phyloP scores from a whole-genome alignment of 2,113 vertebrate species.

The Stegostoma tigrinum region DNA sequence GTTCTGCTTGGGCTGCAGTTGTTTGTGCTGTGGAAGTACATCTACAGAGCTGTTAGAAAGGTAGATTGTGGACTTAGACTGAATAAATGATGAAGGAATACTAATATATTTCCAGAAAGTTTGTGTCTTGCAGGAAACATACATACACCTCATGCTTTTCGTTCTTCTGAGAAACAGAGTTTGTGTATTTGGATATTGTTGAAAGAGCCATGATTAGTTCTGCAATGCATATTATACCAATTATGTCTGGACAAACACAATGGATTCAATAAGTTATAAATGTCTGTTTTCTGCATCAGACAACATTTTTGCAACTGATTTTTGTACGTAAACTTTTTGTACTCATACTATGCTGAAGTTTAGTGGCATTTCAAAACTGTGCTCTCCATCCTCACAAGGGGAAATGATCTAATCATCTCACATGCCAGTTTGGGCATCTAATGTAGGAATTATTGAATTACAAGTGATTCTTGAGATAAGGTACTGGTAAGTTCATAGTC shows the following conservation, averaged over 20 bases:
- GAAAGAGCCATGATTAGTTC: not conserved
- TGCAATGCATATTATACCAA: not conserved
- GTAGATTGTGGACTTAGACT: not conserved
- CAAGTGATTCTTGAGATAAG: not conserved
- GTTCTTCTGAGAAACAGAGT: not conserved
- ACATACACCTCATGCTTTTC: not conserved
- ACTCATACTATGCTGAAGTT: not conserved
- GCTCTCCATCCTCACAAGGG: not conserved
- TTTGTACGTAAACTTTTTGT: not conserved
- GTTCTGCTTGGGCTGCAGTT: not conserved
- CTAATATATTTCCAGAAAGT: not conserved
- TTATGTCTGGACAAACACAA: not conserved
- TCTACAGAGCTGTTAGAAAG: not conserved
- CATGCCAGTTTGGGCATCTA: not conserved
- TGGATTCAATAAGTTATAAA: not conserved
- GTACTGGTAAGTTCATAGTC: no score
- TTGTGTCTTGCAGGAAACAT: not conserved
- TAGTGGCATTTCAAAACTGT: not conserved
- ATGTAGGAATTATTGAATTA: not conserved
- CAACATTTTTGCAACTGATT: not conserved
- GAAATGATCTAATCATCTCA: not conserved
- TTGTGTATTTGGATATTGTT: not conserved
- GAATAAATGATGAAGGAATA: not conserved
- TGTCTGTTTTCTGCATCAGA: not conserved
- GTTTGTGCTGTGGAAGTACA: not conserved